Conservation (phyloP, 2,113 vertebrate genomes). For the Crypturellus undulatus region DNA sequence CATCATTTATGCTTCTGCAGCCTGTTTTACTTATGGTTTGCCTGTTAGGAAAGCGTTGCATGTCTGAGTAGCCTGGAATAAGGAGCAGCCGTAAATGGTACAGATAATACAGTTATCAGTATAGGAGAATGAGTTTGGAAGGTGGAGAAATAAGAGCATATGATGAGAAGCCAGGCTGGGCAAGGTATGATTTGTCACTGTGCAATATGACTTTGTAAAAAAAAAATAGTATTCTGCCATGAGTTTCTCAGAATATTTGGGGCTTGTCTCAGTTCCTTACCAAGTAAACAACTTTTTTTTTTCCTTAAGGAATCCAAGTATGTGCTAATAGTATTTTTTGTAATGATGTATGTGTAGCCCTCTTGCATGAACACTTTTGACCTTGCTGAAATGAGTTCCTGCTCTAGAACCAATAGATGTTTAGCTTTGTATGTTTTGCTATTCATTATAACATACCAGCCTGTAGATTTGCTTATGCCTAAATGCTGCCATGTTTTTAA, state of each 20-base stretch:
- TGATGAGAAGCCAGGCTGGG: constrained; percentile 38
- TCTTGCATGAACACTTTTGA: constrained; percentile 56
- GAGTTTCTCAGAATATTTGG: background rate
- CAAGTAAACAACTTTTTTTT: background rate
- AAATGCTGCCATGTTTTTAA: constrained; percentile 51
- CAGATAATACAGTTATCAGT: constrained; percentile 8
- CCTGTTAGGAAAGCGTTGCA: constrained; percentile 62
- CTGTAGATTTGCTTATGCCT: constrained; percentile 52
- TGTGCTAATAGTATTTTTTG: background rate
- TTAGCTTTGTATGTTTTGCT: constrained; percentile 34
- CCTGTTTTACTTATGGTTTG: constrained; percentile 61
- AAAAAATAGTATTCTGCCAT: background rate
- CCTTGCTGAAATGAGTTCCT: constrained; percentile 36
- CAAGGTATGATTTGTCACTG: constrained; percentile 30
- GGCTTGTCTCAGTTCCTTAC: background rate
- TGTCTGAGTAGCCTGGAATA: constrained; percentile 60
- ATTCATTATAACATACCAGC: constrained; percentile 20
- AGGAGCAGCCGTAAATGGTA: constrained; percentile 38
- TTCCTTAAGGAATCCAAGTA: background rate
- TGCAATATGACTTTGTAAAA: constrained; percentile 36
- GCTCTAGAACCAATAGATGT: constrained; percentile 7
- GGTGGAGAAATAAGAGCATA: constrained; percentile 29
- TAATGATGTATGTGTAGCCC: background rate
- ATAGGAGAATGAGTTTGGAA: constrained; percentile 63
- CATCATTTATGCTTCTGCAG: constrained; percentile 63